Evolutionary conservation across 1,140 invertebrate species (phyloP), one percentile per base, ranked within the genome.

Genomic region (Drosophila littoralis): DNA sequence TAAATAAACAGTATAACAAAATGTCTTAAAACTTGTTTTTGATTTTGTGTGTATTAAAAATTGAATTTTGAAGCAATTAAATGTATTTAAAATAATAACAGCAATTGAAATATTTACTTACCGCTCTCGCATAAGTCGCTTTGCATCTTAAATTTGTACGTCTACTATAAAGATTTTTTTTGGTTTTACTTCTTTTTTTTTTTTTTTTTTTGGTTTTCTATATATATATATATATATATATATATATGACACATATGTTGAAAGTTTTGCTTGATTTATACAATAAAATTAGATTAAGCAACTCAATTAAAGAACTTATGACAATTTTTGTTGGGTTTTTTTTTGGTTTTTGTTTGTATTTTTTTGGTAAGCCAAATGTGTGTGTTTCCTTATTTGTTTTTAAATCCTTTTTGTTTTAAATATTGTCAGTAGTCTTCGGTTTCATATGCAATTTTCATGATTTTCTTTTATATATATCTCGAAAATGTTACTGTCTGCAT

Each of bases 351-450:
- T 33, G 28, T 43, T 7, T 15, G 7, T 55, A 7, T 6, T 28
- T 43, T 32, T 43, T 28, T 13, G 58, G n/a, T n/a, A n/a, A 55
- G 77, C 79, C 77, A 70, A 72, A 83, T 73, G 60, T 75, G 36
- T 38, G 40, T 59, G 36, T 75, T 45, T 50, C 7, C 58, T 50
- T 48, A 10, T 50, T 57, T 46, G 36, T 50, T 28, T 35, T 69
- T 72, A 60, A 60, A 55, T 58, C 58, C 46, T 28, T 55, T 69
- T 73, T 68, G 42, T 55, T 81, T 86, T 79, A 40, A 84, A 90
- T 89, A 89, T 89, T 89, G 85, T 89, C 83, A 83, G 84, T 89
- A 88, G 84, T 88, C 84, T 75, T 89, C 77, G 73, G 66, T 75
- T 80, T 75, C 61, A 67, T 75, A 71, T 78, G 75, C 64, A 80